phyloP scores from a whole-genome alignment of 2,888 invertebrate species.

The Metellina segmentata region DNA sequence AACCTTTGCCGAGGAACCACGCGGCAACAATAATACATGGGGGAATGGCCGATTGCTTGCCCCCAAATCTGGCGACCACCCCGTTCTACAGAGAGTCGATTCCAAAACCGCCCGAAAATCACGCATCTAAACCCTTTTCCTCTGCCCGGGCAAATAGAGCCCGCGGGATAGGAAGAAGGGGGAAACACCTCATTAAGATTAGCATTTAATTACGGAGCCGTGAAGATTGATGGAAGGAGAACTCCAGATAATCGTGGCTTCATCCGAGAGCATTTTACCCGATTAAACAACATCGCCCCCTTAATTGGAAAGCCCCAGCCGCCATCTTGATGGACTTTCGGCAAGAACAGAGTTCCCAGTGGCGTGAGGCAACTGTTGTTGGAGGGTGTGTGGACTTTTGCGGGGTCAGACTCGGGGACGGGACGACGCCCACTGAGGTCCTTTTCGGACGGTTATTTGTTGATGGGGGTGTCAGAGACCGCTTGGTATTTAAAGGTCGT shows the following conservation, averaged over 20 bases:
- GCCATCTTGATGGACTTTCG: constrained; percentile 48
- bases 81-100: constrained; percentile 87
- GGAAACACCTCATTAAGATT: constrained; percentile 71
- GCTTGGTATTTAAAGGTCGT: constrained; percentile 17
- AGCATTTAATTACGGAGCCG: constrained; percentile 72
- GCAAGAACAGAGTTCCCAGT: not conserved
- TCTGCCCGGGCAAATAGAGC: constrained; percentile 40
- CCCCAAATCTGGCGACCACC: constrained; percentile 86
- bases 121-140: constrained; percentile 83
- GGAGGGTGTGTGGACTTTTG: constrained; percentile 32
- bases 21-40: not conserved
- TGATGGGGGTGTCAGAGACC: constrained; percentile 19
- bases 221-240: constrained; percentile 63
- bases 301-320: constrained; percentile 67
- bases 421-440: constrained; percentile 40
- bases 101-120: constrained; percentile 72
- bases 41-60: constrained; percentile 32
- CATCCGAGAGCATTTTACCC: constrained; percentile 66
- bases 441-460: constrained; percentile 26
- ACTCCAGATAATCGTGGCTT: constrained; percentile 68
- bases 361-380: constrained; percentile 6
- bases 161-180: constrained; percentile 41
- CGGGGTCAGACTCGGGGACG: not conserved
- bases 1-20: not conserved
- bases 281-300: constrained; percentile 72